Base-by-base conservation (phyloP, 2,888 invertebrate genomes). In the Pammene aurita region DNA sequence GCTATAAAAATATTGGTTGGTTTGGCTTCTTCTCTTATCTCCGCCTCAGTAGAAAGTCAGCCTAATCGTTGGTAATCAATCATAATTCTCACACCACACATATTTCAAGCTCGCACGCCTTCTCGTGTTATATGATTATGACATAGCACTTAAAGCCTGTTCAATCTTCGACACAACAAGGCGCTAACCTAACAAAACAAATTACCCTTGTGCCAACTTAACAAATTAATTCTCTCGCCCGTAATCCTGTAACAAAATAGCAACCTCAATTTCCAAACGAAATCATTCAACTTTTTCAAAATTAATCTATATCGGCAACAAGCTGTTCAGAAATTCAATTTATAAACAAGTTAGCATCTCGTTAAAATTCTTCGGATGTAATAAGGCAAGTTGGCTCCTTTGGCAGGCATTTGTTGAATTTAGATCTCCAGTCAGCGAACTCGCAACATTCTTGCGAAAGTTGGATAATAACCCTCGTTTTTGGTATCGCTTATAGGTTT, bases 301-400 rank as follows among this genome's bases (percentile, higher is more conserved):
- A 84, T 90, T 89, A 90, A 91, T 89, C 88, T 89, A 84, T 84
- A 83, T 75, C 75, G 80, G 82, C 84, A 87, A 84, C 89, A 88
- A 86, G 88, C 88, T 88, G 90, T 87, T 82, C 80, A 79, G 82
- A 87, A 91, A 92, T 91, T 91, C 88, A 92, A 92, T 92, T 92
- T 90, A 83, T 86, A 88, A 88, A 90, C 91, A 90, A 92, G 91
- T 92, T 91, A 86, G 84, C 87, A 84, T 86, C 89, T 91, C 83
- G 71, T 71, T 71, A 75, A 77, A 73, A 76, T 77, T 76, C 75
- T 72, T 71, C 52, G 66, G 71, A 68, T 88, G 90, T 89, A 87
- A 89, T 90, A 90, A 89, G 86, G 85, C 80, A 79, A 81, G 80
- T 84, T 81, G 77, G 71, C 64, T 71, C 57, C 77, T 78, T 77